Conservation (phyloP, 2,888 invertebrate species). For the Siphlonurus alternatus region DNA sequence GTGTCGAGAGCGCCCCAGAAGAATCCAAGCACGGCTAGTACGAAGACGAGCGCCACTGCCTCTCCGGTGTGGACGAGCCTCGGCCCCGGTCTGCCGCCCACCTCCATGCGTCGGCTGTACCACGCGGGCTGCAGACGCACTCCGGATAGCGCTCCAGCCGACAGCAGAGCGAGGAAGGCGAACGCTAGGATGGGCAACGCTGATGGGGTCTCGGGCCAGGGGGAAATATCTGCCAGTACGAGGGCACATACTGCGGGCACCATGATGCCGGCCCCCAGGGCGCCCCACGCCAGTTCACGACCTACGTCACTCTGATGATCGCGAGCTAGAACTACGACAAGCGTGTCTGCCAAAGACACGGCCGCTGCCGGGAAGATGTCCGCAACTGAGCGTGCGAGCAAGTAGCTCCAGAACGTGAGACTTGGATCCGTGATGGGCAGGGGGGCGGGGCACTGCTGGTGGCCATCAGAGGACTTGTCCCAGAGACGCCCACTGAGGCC, state of each 20-base stretch:
- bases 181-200: conserved; percentile 7
- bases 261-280: conserved; percentile 32
- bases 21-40: conserved; percentile 51
- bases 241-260: background rate
- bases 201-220: background rate
- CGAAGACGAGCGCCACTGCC: conserved; percentile 47
- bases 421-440: conserved; percentile 41
- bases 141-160: background rate
- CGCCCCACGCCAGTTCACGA: conserved; percentile 57
- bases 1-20: conserved; percentile 69
- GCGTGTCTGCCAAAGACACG: conserved; percentile 51
- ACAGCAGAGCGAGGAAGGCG: conserved; percentile 1
- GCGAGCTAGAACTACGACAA: conserved; percentile 45
- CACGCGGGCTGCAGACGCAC: background rate
- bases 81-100: background rate
- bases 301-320: conserved; percentile 44
- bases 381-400: conserved; percentile 45
- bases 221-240: conserved; percentile 11
- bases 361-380: conserved; percentile 63
- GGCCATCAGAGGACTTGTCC: background rate
- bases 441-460: background rate
- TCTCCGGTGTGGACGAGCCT: conserved; percentile 30
- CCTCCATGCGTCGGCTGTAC: background rate
- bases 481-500: background rate
- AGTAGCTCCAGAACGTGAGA: conserved; percentile 51